Evolutionary conservation across 2,888 invertebrate species (phyloP), one percentile per base, ranked within the genome.

Genomic region (Cinara cedri): DNA sequence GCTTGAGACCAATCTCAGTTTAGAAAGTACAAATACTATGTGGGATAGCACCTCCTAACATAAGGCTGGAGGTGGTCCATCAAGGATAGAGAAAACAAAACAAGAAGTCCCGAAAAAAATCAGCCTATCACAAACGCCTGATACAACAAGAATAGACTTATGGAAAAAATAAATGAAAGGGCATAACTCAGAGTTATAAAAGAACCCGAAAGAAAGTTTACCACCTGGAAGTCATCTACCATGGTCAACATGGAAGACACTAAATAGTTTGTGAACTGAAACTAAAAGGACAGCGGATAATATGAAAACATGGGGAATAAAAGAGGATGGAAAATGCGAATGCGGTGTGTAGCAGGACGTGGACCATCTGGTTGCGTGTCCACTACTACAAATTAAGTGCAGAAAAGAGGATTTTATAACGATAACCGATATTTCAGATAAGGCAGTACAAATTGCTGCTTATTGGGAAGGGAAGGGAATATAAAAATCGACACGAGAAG

Each of bases 321-420:
- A n/a, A n/a, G n/a, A n/a, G n/a, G n/a, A n/a, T n/a, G n/a, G n/a
- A n/a, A n/a, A n/a, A n/a, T n/a, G n/a, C 34, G 62, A 62, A 62
- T 34, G 62, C 24, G 4, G 34, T 62, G 34, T 11, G 14, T 26
- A 62, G 34, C 62, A 62, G 26, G 34, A 62, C 16, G 14, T 16
- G 16, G 14, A 49, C 14, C 49, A 49, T 49, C 14, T 49, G 49
- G 13, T 49, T 49, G 14, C 62, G 26, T 62, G 62, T 14, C 26
- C 62, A 62, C 13, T 62, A 62, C 14, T 62, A 62, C 62, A 26
- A 16, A 62, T 14, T 62, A 62, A 62, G 62, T 62, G 62, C 26
- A 26, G 34, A 62, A 26, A 62, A 16, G 62, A 62, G 26, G 21
- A 62, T 26, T 62, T n/a, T n/a, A n/a, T n/a, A n/a, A n/a, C n/a